phyloP scores from a whole-genome alignment of 2,888 invertebrate species.

The Lagria hirta region DNA sequence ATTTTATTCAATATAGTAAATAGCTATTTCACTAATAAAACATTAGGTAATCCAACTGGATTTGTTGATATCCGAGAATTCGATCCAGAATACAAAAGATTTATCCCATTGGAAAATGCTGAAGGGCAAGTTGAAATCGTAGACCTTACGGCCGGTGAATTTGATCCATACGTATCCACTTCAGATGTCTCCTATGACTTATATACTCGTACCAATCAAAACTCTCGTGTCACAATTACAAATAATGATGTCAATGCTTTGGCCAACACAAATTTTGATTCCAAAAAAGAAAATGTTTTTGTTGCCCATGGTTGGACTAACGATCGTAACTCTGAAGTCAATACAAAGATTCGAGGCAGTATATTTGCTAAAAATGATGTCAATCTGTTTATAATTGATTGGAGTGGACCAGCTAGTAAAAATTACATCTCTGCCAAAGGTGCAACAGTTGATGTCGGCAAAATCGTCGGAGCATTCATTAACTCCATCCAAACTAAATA shows the following conservation, averaged over 20 bases:
- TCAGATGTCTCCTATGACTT: conserved; percentile 33
- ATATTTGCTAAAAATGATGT: conserved; percentile 36
- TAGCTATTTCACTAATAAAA: too few species aligned
- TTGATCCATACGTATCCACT: conserved; percentile 17
- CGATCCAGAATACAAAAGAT: conserved; percentile 15
- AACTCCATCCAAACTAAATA: conserved; percentile 32
- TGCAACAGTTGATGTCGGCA: conserved; percentile 37
- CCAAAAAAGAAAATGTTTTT: conserved; percentile 38
- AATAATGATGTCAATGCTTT: conserved; percentile 23
- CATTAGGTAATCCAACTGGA: too few species aligned
- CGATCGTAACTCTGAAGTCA: conserved; percentile 35
- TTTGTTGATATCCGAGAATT: conserved; percentile 7
- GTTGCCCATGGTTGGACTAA: conserved; percentile 47
- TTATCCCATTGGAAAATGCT: conserved; percentile 11
- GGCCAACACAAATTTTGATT: conserved; percentile 28
- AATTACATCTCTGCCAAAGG: conserved; percentile 33
- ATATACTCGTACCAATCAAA: conserved; percentile 31
- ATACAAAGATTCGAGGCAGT: conserved; percentile 32
- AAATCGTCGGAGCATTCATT: conserved; percentile 40
- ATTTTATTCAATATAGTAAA: too few species aligned
- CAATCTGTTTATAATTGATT: conserved; percentile 48
- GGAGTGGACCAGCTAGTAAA: conserved; percentile 37
- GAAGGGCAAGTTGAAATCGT: conserved; percentile 6
- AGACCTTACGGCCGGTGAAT: conserved; percentile 9
- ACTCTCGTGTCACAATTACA: conserved; percentile 19